Conservation (phyloP, 2,113 vertebrate species). For the Gambusia affinis region DNA sequence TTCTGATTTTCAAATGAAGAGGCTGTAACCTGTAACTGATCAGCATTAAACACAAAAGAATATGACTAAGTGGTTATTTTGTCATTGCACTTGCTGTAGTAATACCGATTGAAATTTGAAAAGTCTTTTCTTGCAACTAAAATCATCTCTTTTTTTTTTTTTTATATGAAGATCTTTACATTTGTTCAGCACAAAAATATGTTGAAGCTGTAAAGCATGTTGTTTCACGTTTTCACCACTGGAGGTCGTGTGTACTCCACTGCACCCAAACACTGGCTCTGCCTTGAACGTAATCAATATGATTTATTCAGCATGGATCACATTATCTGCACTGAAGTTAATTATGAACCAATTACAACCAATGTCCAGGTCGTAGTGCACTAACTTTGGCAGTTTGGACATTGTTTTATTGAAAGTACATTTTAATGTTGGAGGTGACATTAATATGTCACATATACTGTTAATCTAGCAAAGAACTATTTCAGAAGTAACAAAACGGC, state of each 20-base stretch:
- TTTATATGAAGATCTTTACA: no score
- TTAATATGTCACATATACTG: neutral
- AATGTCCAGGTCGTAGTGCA: neutral
- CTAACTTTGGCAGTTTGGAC: neutral
- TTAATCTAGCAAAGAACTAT: neutral
- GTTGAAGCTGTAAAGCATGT: neutral
- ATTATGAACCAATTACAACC: neutral
- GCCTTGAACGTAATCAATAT: neutral
- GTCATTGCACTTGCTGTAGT: neutral
- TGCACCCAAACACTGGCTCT: conserved; percentile 1
- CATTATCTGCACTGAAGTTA: neutral
- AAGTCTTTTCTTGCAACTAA: neutral
- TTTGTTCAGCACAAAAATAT: no score
- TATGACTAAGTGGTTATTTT: neutral
- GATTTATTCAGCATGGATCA: neutral
- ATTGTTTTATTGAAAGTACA: neutral
- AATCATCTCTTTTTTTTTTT: neutral
- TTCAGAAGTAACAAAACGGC: neutral
- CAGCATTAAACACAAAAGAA: neutral
- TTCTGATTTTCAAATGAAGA: neutral
- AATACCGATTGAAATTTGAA: neutral
- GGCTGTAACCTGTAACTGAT: neutral
- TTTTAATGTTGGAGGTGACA: neutral
- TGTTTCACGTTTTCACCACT: conserved; percentile 47
- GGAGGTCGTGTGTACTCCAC: conserved; percentile 23